Evolutionary conservation across 2,113 vertebrate genomes (phyloP).

Genomic region (Malaclemys terrapin): DNA sequence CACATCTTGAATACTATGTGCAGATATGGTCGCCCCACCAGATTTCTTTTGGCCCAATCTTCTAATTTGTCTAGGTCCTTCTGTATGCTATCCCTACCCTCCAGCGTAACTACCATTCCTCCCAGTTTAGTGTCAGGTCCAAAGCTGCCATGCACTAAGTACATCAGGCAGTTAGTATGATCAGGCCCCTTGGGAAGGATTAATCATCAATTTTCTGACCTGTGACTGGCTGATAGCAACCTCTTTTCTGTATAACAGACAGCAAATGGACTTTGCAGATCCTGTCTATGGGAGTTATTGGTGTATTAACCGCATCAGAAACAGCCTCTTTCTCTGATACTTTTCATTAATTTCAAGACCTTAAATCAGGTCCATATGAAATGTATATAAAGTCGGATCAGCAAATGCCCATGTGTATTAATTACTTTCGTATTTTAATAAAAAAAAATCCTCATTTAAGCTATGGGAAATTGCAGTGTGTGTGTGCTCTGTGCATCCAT

Average conservation of each 20-base stretch:
- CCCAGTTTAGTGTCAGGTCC: background rate
- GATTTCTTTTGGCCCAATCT: too few relatives aligned
- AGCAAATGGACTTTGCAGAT: background rate
- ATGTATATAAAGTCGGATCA: background rate
- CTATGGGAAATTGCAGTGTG: conserved; percentile 46
- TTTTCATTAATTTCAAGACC: conserved; percentile 55
- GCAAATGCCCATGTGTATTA: conserved; percentile 61
- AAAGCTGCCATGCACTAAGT: background rate
- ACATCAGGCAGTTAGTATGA: background rate
- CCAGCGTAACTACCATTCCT: too few relatives aligned
- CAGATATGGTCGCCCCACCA: too few relatives aligned
- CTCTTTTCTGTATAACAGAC: background rate
- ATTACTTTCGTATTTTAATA: conserved; percentile 67
- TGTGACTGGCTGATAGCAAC: background rate
- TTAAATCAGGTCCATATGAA: conserved; percentile 62
- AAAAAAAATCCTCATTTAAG: conserved; percentile 57
- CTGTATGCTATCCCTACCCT: too few relatives aligned
- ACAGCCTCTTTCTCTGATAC: background rate
- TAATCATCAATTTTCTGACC: background rate
- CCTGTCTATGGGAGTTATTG: background rate
- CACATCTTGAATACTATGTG: too few relatives aligned
- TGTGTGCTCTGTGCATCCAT: background rate
- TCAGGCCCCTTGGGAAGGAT: background rate
- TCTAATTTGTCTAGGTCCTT: too few relatives aligned
- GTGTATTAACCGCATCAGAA: background rate